Evolutionary conservation across 2,888 invertebrate species (phyloP).

Genomic region (Clepsis dumicolana): DNA sequence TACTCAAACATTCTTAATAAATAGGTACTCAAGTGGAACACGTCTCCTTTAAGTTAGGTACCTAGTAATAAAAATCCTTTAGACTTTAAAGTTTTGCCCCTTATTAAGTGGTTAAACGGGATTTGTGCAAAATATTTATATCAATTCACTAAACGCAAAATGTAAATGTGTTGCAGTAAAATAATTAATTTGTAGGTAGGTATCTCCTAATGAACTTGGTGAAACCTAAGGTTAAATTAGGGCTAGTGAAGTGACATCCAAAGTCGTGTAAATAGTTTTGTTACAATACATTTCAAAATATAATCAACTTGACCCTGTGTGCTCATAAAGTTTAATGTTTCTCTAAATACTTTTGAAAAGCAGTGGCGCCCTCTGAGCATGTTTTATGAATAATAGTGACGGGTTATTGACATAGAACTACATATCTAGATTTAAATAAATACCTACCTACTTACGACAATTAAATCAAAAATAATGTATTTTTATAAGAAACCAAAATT

Average conservation of each 20-base stretch:
- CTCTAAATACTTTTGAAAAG: not conserved
- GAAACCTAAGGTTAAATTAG: conserved; percentile 8
- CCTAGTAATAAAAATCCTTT: conserved; percentile 10
- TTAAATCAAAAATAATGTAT: conserved; percentile 57
- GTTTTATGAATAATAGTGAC: not conserved
- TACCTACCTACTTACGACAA: too few relatives aligned
- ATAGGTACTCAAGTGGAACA: conserved; percentile 30
- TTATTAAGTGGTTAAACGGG: conserved; percentile 47
- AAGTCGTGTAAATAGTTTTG: conserved; percentile 63
- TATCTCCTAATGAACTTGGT: conserved; percentile 13
- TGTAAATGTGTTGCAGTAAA: not conserved
- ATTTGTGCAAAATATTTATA: conserved; percentile 49
- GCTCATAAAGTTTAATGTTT: not conserved
- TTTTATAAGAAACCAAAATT: conserved; percentile 74
- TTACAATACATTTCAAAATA: conserved; percentile 59
- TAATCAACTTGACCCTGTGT: not conserved
- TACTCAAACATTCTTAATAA: conserved; percentile 21
- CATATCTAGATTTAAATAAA: conserved; percentile 21
- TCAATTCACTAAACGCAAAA: conserved; percentile 3
- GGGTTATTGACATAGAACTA: conserved; percentile 15
- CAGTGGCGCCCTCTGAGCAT: not conserved
- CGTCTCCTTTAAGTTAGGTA: conserved; percentile 7
- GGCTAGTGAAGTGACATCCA: not conserved
- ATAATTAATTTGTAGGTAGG: conserved; percentile 1
- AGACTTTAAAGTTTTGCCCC: conserved; percentile 13